A percentile compares a stretch with the other conserved stretches of the same genome.
Conservation (phyloP, 2,888 invertebrate species). For the Catocala sponsa region DNA sequence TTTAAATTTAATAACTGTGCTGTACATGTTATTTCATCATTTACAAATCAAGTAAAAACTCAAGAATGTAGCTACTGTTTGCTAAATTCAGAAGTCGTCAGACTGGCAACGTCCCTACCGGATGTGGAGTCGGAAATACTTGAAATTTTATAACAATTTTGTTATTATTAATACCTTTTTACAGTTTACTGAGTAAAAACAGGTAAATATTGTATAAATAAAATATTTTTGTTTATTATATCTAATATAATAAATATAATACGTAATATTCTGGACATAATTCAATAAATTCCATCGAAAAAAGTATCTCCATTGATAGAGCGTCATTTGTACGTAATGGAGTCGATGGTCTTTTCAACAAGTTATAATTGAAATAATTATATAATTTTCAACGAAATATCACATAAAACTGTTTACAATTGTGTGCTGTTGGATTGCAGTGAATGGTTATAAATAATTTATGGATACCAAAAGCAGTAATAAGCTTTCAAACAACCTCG, state of each 20-base stretch:
- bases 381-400: slow-evolving; percentile 67
- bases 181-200: too few species aligned
- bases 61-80: slow-evolving; percentile 62
- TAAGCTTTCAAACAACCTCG: slow-evolving; percentile 76
- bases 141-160: slow-evolving; percentile 28
- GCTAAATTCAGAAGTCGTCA: slow-evolving; percentile 86
- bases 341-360: slow-evolving; percentile 83
- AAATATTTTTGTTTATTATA: not conserved
- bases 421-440: slow-evolving; percentile 74
- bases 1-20: too few species aligned
- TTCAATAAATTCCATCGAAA: slow-evolving; percentile 68
- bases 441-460: slow-evolving; percentile 68
- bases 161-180: not conserved
- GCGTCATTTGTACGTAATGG: slow-evolving; percentile 91
- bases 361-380: slow-evolving; percentile 71
- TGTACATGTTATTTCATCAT: not conserved
- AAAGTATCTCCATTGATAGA: slow-evolving; percentile 81
- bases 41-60: slow-evolving; percentile 30
- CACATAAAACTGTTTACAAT: slow-evolving; percentile 70
- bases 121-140: slow-evolving; percentile 61
- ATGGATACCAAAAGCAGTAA: slow-evolving; percentile 70
- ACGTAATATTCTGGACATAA: not conserved
- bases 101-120: slow-evolving; percentile 81
- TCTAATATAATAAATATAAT: not conserved
- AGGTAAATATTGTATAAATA: not conserved